phyloP scores from a whole-genome alignment of 2,797 vertebrate genomes.

The Cebuella pygmaea region DNA sequence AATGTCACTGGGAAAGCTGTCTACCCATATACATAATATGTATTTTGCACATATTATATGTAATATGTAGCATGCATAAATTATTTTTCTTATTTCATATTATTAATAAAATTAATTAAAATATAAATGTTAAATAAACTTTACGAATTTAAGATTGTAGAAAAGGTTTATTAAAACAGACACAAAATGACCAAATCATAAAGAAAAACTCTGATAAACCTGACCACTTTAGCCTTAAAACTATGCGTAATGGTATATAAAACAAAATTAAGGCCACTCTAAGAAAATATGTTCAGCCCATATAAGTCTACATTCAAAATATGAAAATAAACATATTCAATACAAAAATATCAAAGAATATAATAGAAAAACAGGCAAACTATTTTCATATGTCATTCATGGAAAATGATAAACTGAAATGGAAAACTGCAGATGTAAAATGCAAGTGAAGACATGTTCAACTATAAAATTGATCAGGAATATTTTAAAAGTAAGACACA shows the following conservation, averaged over 20 bases:
- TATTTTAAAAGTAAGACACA: background rate
- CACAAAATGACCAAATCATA: background rate
- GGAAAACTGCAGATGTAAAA: background rate
- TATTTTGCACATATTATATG: too few species aligned
- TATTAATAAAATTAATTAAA: constrained; percentile 23
- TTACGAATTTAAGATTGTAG: background rate
- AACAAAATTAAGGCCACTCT: background rate
- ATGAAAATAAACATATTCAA: background rate
- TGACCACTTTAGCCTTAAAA: background rate
- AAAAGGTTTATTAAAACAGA: background rate
- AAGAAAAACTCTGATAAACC: background rate
- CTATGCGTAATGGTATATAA: background rate
- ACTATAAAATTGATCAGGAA: background rate
- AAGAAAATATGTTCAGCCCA: background rate
- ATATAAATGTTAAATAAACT: background rate
- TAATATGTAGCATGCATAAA: background rate
- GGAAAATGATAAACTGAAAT: background rate
- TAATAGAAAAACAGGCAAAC: background rate
- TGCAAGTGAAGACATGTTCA: background rate
- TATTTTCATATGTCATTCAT: background rate
- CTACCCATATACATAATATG: background rate
- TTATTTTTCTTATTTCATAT: background rate
- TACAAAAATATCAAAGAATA: background rate
- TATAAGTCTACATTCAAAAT: background rate
- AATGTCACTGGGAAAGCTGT: background rate